Conservation (phyloP, 2,113 vertebrate species). For the Sorex fumeus region DNA sequence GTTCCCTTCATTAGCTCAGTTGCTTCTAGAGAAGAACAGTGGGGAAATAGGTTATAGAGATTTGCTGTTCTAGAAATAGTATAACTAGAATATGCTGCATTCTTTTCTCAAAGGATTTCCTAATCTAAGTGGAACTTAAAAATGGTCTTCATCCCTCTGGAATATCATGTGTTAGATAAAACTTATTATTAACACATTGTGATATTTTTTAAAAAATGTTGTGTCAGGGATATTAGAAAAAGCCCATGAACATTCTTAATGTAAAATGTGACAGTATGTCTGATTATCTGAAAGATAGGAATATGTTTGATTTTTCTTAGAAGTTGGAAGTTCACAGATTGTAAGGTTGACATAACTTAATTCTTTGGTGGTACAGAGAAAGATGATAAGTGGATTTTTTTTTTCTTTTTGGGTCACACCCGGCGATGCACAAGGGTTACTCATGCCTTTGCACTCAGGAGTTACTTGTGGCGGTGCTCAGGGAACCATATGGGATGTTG, state of each 20-base stretch:
- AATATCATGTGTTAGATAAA: constrained; percentile 69
- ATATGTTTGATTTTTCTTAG: background rate
- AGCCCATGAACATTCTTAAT: constrained; percentile 56
- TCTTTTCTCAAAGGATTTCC: constrained; percentile 77
- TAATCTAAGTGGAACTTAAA: constrained; percentile 77
- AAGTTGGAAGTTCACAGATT: constrained; percentile 27
- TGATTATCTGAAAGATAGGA: constrained; percentile 52
- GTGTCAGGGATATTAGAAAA: constrained; percentile 57
- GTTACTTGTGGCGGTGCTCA: too few species aligned
- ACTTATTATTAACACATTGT: constrained; percentile 62
- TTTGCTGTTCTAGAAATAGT: constrained; percentile 77
- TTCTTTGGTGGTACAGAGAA: constrained; percentile 25
- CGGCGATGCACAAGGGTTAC: too few species aligned
- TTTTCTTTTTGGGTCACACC: too few species aligned
- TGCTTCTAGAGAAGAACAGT: constrained; percentile 68
- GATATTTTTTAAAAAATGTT: constrained; percentile 50
- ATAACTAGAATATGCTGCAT: constrained; percentile 77
- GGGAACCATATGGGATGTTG: too few species aligned
- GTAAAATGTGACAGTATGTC: constrained; percentile 43
- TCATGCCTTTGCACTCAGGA: too few species aligned
- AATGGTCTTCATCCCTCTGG: constrained; percentile 68
- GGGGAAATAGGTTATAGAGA: constrained; percentile 78
- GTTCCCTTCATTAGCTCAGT: constrained; percentile 67
- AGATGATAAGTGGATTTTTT: too few species aligned
- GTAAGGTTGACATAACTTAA: constrained; percentile 36